Conservation (phyloP, 2,888 invertebrate genomes). For the Gortyna flavago region DNA sequence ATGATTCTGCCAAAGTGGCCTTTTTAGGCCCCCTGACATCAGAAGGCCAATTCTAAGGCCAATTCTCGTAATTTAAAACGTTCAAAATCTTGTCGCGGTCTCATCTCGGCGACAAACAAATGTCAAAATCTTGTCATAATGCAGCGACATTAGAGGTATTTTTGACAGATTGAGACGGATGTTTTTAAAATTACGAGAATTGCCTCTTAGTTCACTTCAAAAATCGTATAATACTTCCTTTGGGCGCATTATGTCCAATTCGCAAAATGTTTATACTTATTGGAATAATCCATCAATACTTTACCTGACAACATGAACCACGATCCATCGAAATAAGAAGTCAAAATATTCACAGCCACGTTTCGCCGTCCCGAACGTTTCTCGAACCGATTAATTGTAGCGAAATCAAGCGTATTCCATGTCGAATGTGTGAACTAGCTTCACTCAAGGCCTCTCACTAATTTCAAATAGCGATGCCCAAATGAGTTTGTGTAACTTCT, state of each 20-base stretch:
- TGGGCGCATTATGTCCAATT: too few relatives aligned
- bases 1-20: too few relatives aligned
- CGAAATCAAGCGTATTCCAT: constrained; percentile 49
- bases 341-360: neutral
- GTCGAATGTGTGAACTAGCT: constrained; percentile 60
- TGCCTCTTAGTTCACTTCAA: neutral
- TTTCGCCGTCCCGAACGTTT: neutral
- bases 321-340: neutral
- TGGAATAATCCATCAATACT: neutral
- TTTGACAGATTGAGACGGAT: too few relatives aligned
- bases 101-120: too few relatives aligned
- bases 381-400: constrained; percentile 40
- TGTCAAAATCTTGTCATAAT: too few relatives aligned
- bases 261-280: too few relatives aligned
- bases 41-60: too few relatives aligned
- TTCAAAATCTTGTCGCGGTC: too few relatives aligned
- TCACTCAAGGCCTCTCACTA: constrained; percentile 48
- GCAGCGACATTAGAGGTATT: too few relatives aligned
- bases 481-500: constrained; percentile 68
- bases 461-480: constrained; percentile 62
- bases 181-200: too few relatives aligned
- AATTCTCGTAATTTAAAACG: too few relatives aligned
- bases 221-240: neutral
- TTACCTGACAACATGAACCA: neutral
- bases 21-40: too few relatives aligned